These are phyloP conservation scores for Torymus auratus DNA, from an alignment of 2,888 invertebrate genomes.

Conservation along the genomic window DNA sequence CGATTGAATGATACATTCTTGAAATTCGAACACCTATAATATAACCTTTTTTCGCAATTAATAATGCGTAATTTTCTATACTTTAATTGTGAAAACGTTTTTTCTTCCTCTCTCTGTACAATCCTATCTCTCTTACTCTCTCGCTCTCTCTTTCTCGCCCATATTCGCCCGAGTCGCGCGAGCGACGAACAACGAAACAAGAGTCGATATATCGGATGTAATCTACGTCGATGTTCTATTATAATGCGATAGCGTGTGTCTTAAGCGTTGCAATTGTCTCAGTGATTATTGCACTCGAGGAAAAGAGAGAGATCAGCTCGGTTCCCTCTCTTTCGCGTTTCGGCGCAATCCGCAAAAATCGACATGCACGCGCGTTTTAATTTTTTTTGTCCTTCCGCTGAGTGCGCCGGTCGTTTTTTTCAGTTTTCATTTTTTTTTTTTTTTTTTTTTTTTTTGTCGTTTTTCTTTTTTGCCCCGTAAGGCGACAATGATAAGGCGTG, in stretches of 20 bases:
- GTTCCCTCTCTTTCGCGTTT: not conserved
- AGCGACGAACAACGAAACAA: constrained; percentile 20
- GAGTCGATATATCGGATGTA: constrained; percentile 24
- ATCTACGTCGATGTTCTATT: constrained; percentile 42
- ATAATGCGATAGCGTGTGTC: constrained; percentile 8
- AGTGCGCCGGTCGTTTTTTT: constrained; percentile 1
- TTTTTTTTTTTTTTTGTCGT: no score
- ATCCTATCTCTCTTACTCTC: constrained; percentile 7
- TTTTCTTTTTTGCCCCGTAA: no score
- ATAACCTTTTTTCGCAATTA: constrained; percentile 32
- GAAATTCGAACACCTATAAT: constrained; percentile 51
- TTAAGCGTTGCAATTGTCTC: constrained; percentile 54
- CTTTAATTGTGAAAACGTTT: constrained; percentile 49
- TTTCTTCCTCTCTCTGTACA: constrained; percentile 41
- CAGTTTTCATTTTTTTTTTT: not conserved
- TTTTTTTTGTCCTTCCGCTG: constrained; percentile 7
- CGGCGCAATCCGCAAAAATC: not conserved
- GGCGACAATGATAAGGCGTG: no score
- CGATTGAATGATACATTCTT: constrained; percentile 53
- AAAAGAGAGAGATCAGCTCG: constrained; percentile 4
- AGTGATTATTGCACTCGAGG: constrained; percentile 41
- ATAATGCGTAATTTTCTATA: constrained; percentile 35
- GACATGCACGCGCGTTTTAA: not conserved
- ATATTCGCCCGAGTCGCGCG: no score
- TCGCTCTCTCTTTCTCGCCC: not conserved